phyloP scores from a whole-genome alignment of 1,140 invertebrate genomes.

The Euglossa dilemma region DNA sequence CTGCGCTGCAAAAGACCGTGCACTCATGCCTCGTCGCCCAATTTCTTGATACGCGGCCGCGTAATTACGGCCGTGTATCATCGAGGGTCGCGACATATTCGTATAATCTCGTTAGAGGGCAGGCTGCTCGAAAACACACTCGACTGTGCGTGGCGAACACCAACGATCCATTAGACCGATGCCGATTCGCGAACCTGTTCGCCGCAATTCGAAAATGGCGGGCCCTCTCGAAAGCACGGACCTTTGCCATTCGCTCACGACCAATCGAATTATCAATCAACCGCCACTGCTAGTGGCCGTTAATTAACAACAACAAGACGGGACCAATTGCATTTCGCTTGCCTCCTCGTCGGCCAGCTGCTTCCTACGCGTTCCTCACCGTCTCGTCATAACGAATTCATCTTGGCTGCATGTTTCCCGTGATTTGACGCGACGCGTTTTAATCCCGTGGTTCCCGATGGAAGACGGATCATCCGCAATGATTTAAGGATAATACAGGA shows the following conservation, averaged over 20 bases:
- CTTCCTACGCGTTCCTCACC: neutral
- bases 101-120: conserved; percentile 60
- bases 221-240: neutral
- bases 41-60: neutral
- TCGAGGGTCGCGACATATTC: conserved; percentile 44
- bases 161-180: conserved; percentile 65
- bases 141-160: conserved; percentile 56
- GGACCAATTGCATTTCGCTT: conserved; percentile 30
- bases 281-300: conserved; percentile 20
- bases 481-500: neutral
- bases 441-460: neutral
- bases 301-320: conserved; percentile 65
- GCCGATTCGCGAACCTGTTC: conserved; percentile 39
- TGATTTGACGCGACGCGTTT: neutral
- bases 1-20: neutral
- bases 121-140: conserved; percentile 46
- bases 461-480: neutral
- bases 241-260: conserved; percentile 26
- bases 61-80: conserved; percentile 34
- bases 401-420: neutral
- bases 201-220: conserved; percentile 45
- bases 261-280: conserved; percentile 66
- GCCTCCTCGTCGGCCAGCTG: neutral
- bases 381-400: neutral
- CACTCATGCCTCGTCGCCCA: neutral